These are phyloP conservation scores for Rhinogobio ventralis DNA, from an alignment of 2,797 vertebrate genomes.

Conservation along the genomic window DNA sequence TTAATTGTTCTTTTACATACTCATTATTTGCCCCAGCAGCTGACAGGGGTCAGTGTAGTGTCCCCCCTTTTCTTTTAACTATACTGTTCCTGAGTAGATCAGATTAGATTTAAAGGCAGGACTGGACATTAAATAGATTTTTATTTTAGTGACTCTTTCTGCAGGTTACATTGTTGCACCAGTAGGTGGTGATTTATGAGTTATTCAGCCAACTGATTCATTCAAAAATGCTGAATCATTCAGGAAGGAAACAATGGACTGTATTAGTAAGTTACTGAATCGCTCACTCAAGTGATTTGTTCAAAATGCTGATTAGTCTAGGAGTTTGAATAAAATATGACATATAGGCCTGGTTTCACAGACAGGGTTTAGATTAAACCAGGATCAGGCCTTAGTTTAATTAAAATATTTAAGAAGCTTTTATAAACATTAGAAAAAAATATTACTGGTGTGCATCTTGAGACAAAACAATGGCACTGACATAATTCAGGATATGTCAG, in stretches of 20 bases:
- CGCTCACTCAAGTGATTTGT: background rate
- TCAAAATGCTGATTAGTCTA: background rate
- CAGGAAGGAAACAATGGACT: background rate
- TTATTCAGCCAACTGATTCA: background rate
- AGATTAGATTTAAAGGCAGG: background rate
- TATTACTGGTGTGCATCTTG: too few species aligned
- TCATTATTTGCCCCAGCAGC: background rate
- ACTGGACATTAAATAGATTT: background rate
- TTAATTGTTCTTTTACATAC: constrained; percentile 45
- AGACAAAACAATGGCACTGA: too few species aligned
- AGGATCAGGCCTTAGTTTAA: too few species aligned
- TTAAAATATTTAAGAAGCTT: too few species aligned
- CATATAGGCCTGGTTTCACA: too few species aligned
- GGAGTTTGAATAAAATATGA: background rate
- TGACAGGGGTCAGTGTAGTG: constrained; percentile 13
- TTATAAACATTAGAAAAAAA: too few species aligned
- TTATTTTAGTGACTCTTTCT: background rate
- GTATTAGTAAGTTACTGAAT: background rate
- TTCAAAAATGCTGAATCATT: background rate
- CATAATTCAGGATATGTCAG: too few species aligned
- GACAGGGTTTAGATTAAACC: too few species aligned
- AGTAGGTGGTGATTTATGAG: background rate
- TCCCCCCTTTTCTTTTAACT: background rate
- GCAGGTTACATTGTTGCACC: background rate
- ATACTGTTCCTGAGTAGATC: background rate